Base-by-base conservation (phyloP, 2,888 invertebrate species). In the Sarcophaga variegata region DNA sequence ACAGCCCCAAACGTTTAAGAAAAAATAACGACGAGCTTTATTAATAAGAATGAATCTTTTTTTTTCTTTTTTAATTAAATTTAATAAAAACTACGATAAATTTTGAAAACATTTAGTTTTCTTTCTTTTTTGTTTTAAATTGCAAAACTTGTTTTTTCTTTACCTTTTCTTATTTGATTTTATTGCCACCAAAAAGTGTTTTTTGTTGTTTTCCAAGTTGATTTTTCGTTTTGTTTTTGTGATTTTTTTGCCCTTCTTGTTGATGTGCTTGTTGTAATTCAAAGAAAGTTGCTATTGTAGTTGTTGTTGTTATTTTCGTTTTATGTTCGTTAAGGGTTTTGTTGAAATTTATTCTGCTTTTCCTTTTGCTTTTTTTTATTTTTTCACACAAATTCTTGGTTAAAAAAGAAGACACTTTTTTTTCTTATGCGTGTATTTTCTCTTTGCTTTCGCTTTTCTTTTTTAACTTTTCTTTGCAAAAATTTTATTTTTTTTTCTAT, bases 381-480 rank as follows among this genome's bases (percentile, higher is more conserved):
- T 80, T 71, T 69, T 62, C 77, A 77, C 85, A 86, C 83, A 83
- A 86, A 80, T 86, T 86, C 75, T 82, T 82, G 49, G 45, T 71
- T 54, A 67, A 75, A 82, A 14, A 54, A 54, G 14, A 54, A 5
- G 5, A 54, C 54, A 75, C 60, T 69, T 80, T 82, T 76, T 76
- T 76, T 83, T 70, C 76, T 74, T 67, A 77, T 79, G 64, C 70
- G 75, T 66, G 64, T 79, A 67, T 60, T 69, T 59, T 80, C 59
- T 69, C 72, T 79, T 76, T 85, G 64, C 37, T 37, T 37, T 45
- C 67, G 66, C 22, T 76, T 71, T 60, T 62, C 49, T 76, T 76
- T 64, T 49, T 62, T 67, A 49, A 49, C 22, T 72, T 77, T 67
- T 62, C 60, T 69, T 47, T 49, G 78, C 78, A 75, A 85, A 78